Conservation (phyloP, 2,888 invertebrate genomes). For the Torymus tubicola region DNA sequence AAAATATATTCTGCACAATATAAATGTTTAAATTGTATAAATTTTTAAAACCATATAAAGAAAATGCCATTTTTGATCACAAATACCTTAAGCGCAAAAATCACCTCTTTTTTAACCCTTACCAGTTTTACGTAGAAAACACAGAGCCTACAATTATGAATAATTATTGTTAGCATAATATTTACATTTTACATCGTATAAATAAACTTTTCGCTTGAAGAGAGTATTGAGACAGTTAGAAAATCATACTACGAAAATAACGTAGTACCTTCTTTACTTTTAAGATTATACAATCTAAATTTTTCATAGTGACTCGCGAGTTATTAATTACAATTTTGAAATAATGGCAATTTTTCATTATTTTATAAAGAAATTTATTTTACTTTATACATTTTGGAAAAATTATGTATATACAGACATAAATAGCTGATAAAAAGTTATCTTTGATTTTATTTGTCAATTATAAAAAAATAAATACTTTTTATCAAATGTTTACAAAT, state of each 20-base stretch:
- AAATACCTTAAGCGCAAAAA: conserved; percentile 42
- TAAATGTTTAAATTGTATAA: conserved; percentile 31
- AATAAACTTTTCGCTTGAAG: conserved; percentile 44
- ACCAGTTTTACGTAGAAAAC: conserved; percentile 42
- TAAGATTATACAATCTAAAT: conserved; percentile 40
- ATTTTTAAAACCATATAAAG: conserved; percentile 27
- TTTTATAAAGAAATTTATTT: too few relatives aligned
- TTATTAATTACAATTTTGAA: not conserved
- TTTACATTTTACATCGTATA: conserved; percentile 49
- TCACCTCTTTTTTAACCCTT: conserved; percentile 38
- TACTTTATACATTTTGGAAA: too few relatives aligned
- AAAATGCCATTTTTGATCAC: conserved; percentile 45
- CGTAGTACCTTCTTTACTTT: conserved; percentile 22
- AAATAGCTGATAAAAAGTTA: not conserved
- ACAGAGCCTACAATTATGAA: conserved; percentile 42
- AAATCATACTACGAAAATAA: conserved; percentile 35
- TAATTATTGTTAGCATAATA: conserved; percentile 41
- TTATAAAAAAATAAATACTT: not conserved
- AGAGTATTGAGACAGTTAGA: conserved; percentile 52
- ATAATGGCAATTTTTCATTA: too few relatives aligned
- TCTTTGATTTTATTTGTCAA: not conserved
- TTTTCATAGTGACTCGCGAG: conserved; percentile 26
- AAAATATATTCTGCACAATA: not conserved
- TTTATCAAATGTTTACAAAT: not conserved
- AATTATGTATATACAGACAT: too few relatives aligned